Evolutionary conservation across 2,888 invertebrate species (phyloP), one percentile per base, ranked within the genome.

Genomic region (Tachina grossa): DNA sequence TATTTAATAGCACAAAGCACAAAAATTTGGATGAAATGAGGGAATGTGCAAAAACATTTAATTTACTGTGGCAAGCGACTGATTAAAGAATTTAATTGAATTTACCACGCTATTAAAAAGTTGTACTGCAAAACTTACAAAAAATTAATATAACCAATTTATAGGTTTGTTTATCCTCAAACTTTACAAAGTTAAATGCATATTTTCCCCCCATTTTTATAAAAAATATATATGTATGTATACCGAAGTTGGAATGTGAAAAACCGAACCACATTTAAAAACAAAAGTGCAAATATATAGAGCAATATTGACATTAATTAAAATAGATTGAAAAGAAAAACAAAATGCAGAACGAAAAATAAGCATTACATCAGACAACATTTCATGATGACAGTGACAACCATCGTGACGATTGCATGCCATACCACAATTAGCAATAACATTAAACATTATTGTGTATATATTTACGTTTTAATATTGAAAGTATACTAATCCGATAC

Each of bases 231-330:
- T 53, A 53, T 53, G 16, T 19, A 31, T 16, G n/a, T 11, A 16
- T 51, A 11, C 1, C 19, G 16, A 59, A 9, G 8, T 59, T 57
- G 10, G 31, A 8, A 16, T 39, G 1, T 41, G 16, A 4, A 39
- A 65, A 72, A 53, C 45, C 55, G 76, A 78, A 75, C 80, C 80
- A 47, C 80, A 84, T 51, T 79, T 63, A 55, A 53, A 80, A 84
- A 79, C 45, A 77, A 77, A 77, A 81, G 55, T 47, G 61, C 55
- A 80, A 81, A 61, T 72, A 74, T 76, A 80, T 71, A 51, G 79
- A 80, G 76, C 76, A 76, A 76, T 76, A 80, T 80, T 76, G 79
- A 80, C 79, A 84, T 84, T 84, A 84, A 84, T 81, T 81, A 81
- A 81, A 74, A 84, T 49, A 47, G 6, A 68, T 43, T 16, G 41